Percentiles rank a stretch among this genome's conserved stretches.
Conservation (phyloP, 2,888 invertebrate species). For the Cataglyphis altisquamis region DNA sequence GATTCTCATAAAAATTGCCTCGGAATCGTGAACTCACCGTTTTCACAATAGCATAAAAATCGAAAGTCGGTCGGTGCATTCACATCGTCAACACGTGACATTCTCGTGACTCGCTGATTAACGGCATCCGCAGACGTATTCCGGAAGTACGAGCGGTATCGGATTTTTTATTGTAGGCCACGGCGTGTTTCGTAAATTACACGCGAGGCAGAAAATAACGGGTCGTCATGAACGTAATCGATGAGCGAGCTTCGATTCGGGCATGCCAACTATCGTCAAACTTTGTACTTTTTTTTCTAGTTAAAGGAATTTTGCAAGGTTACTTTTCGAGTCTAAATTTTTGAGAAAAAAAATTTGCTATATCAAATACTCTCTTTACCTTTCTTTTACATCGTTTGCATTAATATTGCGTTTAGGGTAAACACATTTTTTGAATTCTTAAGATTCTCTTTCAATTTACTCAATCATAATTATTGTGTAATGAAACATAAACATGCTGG, state of each 20-base stretch:
- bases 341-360: not conserved
- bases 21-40: conserved; percentile 24
- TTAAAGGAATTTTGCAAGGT: not conserved
- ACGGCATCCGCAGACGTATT: conserved; percentile 62
- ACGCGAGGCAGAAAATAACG: conserved; percentile 66
- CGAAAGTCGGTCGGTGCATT: conserved; percentile 61
- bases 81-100: conserved; percentile 66
- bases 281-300: not conserved
- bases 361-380: not conserved
- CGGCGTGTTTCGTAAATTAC: conserved; percentile 59
- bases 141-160: conserved; percentile 72
- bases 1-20: not conserved
- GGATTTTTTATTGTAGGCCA: conserved; percentile 70
- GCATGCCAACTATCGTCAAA: not conserved
- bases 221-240: conserved; percentile 58
- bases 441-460: not conserved
- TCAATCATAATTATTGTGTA: not conserved
- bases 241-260: not conserved
- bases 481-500: not conserved
- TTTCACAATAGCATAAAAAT: conserved; percentile 26
- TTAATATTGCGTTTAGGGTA: not conserved
- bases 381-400: not conserved
- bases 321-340: not conserved
- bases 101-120: conserved; percentile 67
- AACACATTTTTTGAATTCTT: not conserved